Evolutionary conservation across 2,888 invertebrate genomes (phyloP), one percentile per base, ranked within the genome.

Genomic region (Bruchidius siliquastri): DNA sequence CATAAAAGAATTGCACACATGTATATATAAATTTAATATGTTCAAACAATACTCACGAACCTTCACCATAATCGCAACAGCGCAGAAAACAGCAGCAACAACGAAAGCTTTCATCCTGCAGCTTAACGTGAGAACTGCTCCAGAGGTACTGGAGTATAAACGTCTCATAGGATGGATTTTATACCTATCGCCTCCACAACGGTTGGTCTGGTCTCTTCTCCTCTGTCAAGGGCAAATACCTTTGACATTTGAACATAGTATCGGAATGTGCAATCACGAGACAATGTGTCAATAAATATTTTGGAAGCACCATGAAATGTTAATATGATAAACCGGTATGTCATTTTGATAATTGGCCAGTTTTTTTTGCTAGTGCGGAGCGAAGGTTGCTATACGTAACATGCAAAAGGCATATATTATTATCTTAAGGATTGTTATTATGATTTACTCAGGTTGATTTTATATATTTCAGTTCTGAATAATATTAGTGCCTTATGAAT

Each of bases 61-160:
- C 68, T 68, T 68, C 13, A 22, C 68, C 68, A 68, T 1, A 21
- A 22, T 8, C 1, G 22, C 22, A 4, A 22, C 20, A 20, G 22
- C 68, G 18, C 68, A 68, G 21, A 68, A 6, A 22, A 68, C 68
- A 21, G 68, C 68, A 68, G 22, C 21, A 68, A 68, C 22, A 68
- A 68, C 68, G 20, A 21, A 68, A 68, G 68, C 21, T 68, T 68
- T 68, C 68, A 68, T 68, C 21, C 20, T 68, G 68, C 20, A 49
- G 49, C 6, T 49, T 49, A 13, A 49, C 49, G 8, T 3, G 18
- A 8, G 49, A 13, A 49, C 49, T 13, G 49, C 6, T 49, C 6
- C 49, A 49, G 49, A 49, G 13, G 49, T 49, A 49, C 49, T 49
- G 13, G 6, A 49, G 49, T 13, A 13, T 18, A 49, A 13, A 3